Evolutionary conservation across 1,140 invertebrate genomes (phyloP).

Genomic region (Heterodera carotae): DNA sequence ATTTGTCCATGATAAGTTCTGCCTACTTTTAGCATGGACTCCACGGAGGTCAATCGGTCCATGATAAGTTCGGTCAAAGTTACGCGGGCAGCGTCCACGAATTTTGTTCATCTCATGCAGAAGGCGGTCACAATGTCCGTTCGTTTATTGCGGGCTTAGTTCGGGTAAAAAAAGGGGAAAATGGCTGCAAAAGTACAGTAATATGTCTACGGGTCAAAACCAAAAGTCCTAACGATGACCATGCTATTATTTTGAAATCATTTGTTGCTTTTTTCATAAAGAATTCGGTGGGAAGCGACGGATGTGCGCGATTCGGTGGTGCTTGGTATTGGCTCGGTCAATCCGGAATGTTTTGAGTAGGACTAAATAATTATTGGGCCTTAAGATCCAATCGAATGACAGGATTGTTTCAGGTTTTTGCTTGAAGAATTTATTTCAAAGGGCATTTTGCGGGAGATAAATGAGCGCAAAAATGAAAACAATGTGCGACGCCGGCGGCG

Average conservation of each 20-base stretch:
- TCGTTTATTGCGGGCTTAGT: not conserved
- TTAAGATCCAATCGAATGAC: no score
- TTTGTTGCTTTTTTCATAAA: conserved; percentile 30
- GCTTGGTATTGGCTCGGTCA: conserved; percentile 87
- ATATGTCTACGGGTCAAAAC: no score
- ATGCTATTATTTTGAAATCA: no score
- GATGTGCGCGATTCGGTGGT: conserved; percentile 91
- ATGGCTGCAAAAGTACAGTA: not conserved
- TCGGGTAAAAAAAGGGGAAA: no score
- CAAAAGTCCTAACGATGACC: no score
- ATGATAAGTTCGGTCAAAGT: conserved; percentile 41
- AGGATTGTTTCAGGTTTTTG: conserved; percentile 76
- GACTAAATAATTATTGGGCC: conserved; percentile 12
- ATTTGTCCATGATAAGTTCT: not conserved
- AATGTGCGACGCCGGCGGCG: conserved; percentile 80
- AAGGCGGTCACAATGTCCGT: conserved; percentile 28
- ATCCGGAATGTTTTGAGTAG: conserved; percentile 87
- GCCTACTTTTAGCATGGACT: not conserved
- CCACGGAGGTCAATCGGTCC: conserved; percentile 22
- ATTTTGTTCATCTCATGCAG: conserved; percentile 48
- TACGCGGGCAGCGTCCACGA: conserved; percentile 32
- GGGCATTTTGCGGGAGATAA: conserved; percentile 80
- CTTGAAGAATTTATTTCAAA: conserved; percentile 90
- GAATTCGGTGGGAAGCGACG: conserved; percentile 76
- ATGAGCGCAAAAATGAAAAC: conserved; percentile 96